phyloP scores from a whole-genome alignment of 2,888 invertebrate genomes.

The Meiosimyza decipiens region DNA sequence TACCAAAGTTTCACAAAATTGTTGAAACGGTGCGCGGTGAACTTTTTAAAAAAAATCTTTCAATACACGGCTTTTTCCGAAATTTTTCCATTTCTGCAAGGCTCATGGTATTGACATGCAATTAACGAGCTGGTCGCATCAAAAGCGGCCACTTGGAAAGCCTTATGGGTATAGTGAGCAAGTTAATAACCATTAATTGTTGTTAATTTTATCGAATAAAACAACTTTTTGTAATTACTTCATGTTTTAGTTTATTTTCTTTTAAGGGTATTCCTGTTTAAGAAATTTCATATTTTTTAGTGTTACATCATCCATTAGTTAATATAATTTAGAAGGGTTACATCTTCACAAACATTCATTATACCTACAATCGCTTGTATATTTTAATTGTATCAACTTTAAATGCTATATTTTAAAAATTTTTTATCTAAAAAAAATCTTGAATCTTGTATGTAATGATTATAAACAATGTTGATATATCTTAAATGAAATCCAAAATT shows the following conservation, averaged over 20 bases:
- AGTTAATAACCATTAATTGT: too few relatives aligned
- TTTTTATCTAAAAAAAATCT: constrained; percentile 17
- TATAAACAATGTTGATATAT: neutral
- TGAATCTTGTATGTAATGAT: neutral
- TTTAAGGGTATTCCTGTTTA: constrained; percentile 29
- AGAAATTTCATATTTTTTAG: constrained; percentile 17
- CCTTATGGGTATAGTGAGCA: too few relatives aligned
- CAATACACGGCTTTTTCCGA: too few relatives aligned
- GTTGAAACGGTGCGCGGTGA: too few relatives aligned
- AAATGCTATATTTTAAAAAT: constrained; percentile 28
- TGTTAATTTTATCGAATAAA: too few relatives aligned
- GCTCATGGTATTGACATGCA: too few relatives aligned
- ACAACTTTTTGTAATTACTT: constrained; percentile 32
- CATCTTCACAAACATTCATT: constrained; percentile 23
- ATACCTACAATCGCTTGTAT: neutral
- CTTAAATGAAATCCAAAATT: neutral
- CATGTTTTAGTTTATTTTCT: constrained; percentile 34
- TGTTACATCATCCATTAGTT: too few relatives aligned
- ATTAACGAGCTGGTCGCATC: too few relatives aligned
- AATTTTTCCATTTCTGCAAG: too few relatives aligned
- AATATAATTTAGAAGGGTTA: constrained; percentile 13
- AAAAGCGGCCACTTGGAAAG: too few relatives aligned
- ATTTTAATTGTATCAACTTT: constrained; percentile 11
- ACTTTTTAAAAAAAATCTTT: too few relatives aligned
- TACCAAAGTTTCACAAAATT: too few relatives aligned